Percentiles rank a stretch among this genome's conserved stretches.
These are phyloP conservation scores for Catotricha subobsoleta DNA, from an alignment of 2,888 invertebrate species.

Conservation along the genomic window DNA sequence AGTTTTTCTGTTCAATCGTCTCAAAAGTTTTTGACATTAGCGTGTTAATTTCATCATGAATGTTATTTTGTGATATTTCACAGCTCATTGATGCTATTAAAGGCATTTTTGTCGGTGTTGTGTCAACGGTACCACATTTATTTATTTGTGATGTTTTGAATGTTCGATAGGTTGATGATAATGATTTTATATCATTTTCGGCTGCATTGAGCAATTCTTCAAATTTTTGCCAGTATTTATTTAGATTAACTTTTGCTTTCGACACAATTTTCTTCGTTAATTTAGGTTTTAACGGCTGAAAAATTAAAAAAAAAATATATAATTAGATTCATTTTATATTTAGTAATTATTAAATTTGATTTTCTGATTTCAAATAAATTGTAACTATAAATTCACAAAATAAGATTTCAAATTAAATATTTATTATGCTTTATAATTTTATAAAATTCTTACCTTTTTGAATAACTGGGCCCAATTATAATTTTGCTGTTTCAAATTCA, in stretches of 20 bases:
- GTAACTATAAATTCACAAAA: too few relatives aligned
- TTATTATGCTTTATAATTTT: too few relatives aligned
- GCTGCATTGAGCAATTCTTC: constrained; percentile 7
- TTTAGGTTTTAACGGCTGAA: constrained; percentile 10
- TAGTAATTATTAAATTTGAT: too few relatives aligned
- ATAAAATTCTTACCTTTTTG: too few relatives aligned
- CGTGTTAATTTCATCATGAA: constrained; percentile 5
- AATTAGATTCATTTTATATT: too few relatives aligned
- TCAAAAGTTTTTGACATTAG: constrained; percentile 1
- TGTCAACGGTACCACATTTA: not conserved
- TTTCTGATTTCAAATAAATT: too few relatives aligned
- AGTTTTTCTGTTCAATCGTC: not conserved
- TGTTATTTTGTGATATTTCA: constrained; percentile 5
- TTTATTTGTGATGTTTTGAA: not conserved
- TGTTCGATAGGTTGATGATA: not conserved
- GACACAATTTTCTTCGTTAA: constrained; percentile 10
- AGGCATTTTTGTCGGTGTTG: not conserved
- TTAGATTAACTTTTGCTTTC: constrained; percentile 11
- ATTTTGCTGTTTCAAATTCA: constrained; percentile 1
- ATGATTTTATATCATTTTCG: constrained; percentile 2
- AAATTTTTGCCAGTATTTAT: constrained; percentile 11
- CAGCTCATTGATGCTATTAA: not conserved
- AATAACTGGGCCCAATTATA: too few relatives aligned
- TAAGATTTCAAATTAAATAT: too few relatives aligned
- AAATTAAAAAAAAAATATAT: not conserved